These are phyloP conservation scores for Trachythela sp. DNA, from an alignment of 64 coral and sea anemone genomes.

Conservation along the genomic window DNA sequence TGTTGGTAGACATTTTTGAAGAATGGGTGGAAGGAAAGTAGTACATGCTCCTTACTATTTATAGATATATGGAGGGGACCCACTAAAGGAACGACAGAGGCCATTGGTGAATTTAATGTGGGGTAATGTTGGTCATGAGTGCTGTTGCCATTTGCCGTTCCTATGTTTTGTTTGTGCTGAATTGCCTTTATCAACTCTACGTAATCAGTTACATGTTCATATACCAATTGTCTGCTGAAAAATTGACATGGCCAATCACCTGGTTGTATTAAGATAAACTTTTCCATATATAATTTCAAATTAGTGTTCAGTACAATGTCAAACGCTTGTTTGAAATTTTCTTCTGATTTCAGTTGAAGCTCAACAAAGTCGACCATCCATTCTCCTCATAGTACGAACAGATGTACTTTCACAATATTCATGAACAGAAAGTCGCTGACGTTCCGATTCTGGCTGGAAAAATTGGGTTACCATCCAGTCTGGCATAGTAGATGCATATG, in stretches of 20 bases:
- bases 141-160: no score
- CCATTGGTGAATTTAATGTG: no score
- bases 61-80: no score
- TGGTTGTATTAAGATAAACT: not conserved
- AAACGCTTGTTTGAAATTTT: not conserved
- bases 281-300: not conserved
- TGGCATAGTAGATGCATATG: not conserved
- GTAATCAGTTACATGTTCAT: not conserved
- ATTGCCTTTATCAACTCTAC: no score
- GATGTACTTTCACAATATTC: conserved; percentile 5
- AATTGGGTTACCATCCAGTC: not conserved
- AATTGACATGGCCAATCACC: not conserved
- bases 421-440: not conserved
- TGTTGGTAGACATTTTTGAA: no score
- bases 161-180: no score
- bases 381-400: not conserved
- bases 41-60: no score
- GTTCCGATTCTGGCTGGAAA: not conserved
- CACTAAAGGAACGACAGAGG: no score
- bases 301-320: not conserved
- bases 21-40: no score
- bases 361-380: not conserved
- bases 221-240: not conserved
- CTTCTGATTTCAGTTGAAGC: not conserved
- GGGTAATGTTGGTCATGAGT: no score